Base-by-base conservation (phyloP, 2,113 vertebrate species). In the Anguilla japonica region DNA sequence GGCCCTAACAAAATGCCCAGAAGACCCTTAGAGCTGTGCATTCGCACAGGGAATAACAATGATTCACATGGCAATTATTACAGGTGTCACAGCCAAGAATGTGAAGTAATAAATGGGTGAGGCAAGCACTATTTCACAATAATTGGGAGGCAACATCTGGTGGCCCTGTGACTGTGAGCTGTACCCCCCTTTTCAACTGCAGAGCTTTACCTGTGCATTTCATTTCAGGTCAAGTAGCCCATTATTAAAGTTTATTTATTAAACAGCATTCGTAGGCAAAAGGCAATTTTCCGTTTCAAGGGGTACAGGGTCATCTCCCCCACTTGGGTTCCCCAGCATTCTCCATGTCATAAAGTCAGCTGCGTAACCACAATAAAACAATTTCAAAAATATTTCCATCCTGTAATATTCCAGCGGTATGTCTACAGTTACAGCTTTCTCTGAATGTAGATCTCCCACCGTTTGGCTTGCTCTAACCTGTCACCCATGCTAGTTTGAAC, bases 371-470 rank as follows among this genome's bases (percentile, higher is more conserved):
- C 50, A 53, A 13, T 14, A 71, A 2, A n/a, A 75, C 71, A n/a
- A 20, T 20, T 67, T 5, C 29, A 13, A 22, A n/a, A 13, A 75
- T 34, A 5, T 29, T 75, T 29, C 26, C 26, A 75, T 75, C 8
- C 29, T 75, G n/a, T 29, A 75, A 75, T 75, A 75, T 34, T 75
- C 26, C 11, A 34, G 71, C n/a, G 11, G n/a, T 7, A 13, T 75
- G 71, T n/a, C 71, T 29, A 34, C 71, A 13, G n/a, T 34, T 8
- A 6, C 43, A 46, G 43, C 79, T 71, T 83, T 57, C 40, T 79
- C 41, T 41, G 71, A 46, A 85, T 56, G 83, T 83, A 81, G n/a
- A n/a, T 34, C 63, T 71, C 83, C 46, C 75, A 60, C 43, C 85
- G 40, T 63, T 29, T 85, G 71, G n/a, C 50, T 71, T 85, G 78